Percentiles rank a stretch among this genome's conserved stretches.
These are phyloP conservation scores for Acanthosepion pharaonis DNA, from an alignment of 2,888 invertebrate genomes.

Conservation along the genomic window DNA sequence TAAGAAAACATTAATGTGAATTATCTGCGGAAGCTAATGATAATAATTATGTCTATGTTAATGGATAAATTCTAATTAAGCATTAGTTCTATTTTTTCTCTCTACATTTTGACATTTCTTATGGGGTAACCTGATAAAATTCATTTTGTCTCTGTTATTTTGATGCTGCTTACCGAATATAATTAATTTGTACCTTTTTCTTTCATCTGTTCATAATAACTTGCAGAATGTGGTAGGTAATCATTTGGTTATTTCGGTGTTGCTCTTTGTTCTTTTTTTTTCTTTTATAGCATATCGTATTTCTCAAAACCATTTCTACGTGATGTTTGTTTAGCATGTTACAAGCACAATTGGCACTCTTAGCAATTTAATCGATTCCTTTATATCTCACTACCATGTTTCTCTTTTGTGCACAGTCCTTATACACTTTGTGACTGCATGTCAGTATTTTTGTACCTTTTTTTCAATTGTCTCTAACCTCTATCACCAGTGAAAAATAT, in stretches of 20 bases:
- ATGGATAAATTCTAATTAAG: too few relatives aligned
- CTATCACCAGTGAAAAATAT: not conserved
- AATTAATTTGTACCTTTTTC: not conserved
- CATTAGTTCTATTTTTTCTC: too few relatives aligned
- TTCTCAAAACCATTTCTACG: not conserved
- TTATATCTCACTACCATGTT: not conserved
- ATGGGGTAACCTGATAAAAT: too few relatives aligned
- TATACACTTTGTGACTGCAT: not conserved
- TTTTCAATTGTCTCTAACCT: too few relatives aligned
- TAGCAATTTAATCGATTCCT: not conserved
- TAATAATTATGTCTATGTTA: too few relatives aligned
- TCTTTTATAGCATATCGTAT: not conserved
- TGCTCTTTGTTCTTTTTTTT: not conserved
- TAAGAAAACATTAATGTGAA: too few relatives aligned
- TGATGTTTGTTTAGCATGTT: not conserved
- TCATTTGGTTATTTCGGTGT: not conserved
- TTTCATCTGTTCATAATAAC: not conserved
- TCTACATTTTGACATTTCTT: too few relatives aligned
- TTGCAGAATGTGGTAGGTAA: slow-evolving; percentile 25
- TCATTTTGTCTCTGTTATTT: not conserved
- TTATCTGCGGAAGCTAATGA: too few relatives aligned
- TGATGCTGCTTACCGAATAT: not conserved
- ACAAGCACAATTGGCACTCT: not conserved
- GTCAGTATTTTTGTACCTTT: not conserved
- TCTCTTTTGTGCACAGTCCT: not conserved